Percentiles rank a stretch among this genome's conserved stretches.
phyloP scores from a whole-genome alignment of 1,140 invertebrate genomes.

The Heliconius nattereri region DNA sequence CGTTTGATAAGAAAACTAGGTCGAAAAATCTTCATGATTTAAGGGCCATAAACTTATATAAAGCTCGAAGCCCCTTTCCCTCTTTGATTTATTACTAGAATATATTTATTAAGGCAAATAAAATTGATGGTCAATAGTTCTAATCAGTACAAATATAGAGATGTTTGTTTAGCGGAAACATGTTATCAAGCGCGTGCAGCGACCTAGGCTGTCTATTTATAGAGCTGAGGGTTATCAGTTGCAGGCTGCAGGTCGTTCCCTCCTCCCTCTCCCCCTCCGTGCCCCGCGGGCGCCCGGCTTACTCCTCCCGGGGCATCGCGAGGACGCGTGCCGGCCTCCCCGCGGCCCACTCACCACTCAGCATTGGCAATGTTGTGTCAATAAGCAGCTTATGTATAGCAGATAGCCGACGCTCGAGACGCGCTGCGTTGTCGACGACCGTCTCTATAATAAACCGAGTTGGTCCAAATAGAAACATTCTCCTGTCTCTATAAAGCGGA shows the following conservation, averaged over 20 bases:
- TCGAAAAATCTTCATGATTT: constrained; percentile 28
- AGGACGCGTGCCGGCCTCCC: constrained; percentile 11
- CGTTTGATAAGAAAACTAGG: constrained; percentile 33
- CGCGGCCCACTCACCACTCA: constrained; percentile 9
- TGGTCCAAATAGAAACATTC: constrained; percentile 31
- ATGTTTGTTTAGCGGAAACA: constrained; percentile 18
- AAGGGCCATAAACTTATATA: constrained; percentile 14
- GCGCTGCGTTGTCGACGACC: constrained; percentile 3
- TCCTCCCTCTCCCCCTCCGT: not conserved
- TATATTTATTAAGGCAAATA: not conserved
- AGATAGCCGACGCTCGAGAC: not conserved
- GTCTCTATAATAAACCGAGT: constrained; percentile 24
- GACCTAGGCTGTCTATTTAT: constrained; percentile 37
- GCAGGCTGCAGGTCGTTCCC: constrained; percentile 26
- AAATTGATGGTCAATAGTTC: not conserved
- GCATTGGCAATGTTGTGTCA: constrained; percentile 16
- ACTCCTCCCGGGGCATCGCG: constrained; percentile 16
- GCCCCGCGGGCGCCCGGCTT: not conserved
- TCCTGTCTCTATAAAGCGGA: constrained; percentile 29
- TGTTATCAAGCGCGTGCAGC: constrained; percentile 25
- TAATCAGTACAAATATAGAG: constrained; percentile 23
- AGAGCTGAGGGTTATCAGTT: constrained; percentile 29
- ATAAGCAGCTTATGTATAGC: constrained; percentile 27
- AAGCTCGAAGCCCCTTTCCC: not conserved
- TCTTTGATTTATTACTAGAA: not conserved